These are phyloP conservation scores for Zootermopsis nevadensis DNA, from an alignment of 2,888 invertebrate genomes.

Conservation along the genomic window DNA sequence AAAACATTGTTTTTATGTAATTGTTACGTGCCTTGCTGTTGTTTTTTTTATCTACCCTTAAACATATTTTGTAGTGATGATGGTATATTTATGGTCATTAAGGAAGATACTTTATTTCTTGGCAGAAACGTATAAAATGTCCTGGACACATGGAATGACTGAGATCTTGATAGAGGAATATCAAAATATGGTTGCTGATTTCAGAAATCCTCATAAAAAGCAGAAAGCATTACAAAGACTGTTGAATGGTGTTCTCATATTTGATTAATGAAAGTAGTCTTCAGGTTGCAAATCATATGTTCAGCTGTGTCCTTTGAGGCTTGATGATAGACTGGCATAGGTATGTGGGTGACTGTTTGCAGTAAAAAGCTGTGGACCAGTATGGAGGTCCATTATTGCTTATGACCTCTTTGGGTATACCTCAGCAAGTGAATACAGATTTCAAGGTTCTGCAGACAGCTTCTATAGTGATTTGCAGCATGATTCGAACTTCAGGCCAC, in stretches of 20 bases:
- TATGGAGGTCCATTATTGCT: too few species aligned
- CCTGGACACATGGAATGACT: slow-evolving; percentile 43
- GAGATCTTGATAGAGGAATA: slow-evolving; percentile 44
- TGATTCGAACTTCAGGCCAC: too few species aligned
- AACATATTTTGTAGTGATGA: background rate
- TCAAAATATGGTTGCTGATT: slow-evolving; percentile 25
- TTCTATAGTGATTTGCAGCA: too few species aligned
- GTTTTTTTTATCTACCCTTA: background rate
- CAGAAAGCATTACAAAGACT: slow-evolving; percentile 39
- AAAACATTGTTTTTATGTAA: background rate
- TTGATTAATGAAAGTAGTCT: too few species aligned
- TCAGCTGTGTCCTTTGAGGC: background rate
- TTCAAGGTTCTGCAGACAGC: too few species aligned
- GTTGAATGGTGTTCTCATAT: too few species aligned
- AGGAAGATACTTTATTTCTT: slow-evolving; percentile 2
- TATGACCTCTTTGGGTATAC: too few species aligned
- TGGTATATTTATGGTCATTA: background rate
- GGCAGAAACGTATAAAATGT: slow-evolving; percentile 33
- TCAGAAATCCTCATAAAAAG: slow-evolving; percentile 42
- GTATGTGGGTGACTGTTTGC: slow-evolving; percentile 44
- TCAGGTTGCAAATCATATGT: slow-evolving; percentile 42
- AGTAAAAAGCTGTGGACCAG: too few species aligned
- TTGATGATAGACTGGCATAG: slow-evolving; percentile 45
- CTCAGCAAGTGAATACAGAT: too few species aligned
- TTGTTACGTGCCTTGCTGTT: background rate